Evolutionary conservation across 2,113 vertebrate genomes (phyloP).

Genomic region (Plectropomus leopardus): DNA sequence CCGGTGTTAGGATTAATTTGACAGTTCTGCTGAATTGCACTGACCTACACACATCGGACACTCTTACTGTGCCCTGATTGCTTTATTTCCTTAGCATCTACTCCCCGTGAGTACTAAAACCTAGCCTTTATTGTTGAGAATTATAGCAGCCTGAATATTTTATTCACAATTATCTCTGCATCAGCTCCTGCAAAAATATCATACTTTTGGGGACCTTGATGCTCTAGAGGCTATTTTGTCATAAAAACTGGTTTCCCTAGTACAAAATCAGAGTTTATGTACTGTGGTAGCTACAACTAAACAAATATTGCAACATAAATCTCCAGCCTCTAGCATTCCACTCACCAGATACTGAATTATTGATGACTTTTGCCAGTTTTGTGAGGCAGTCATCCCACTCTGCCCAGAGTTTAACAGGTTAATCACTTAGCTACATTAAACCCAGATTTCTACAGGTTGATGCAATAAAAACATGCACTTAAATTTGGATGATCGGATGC

Average conservation of each 20-base stretch:
- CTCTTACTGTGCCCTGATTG: not conserved
- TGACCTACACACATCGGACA: not conserved
- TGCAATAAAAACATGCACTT: slow-evolving; percentile 43
- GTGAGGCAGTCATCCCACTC: slow-evolving; percentile 28
- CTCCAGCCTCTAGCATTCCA: slow-evolving; percentile 38
- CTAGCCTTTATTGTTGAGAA: slow-evolving; percentile 8
- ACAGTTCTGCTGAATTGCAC: slow-evolving; percentile 22
- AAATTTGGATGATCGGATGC: slow-evolving; percentile 53
- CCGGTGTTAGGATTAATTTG: not conserved
- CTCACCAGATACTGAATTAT: slow-evolving; percentile 57
- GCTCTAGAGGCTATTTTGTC: slow-evolving; percentile 33
- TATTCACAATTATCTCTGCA: slow-evolving; percentile 19
- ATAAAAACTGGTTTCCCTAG: slow-evolving; percentile 40
- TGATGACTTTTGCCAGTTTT: slow-evolving; percentile 48
- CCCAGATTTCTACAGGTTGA: slow-evolving; percentile 50
- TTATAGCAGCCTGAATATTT: slow-evolving; percentile 15
- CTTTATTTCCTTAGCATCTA: not conserved
- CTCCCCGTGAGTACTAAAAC: slow-evolving; percentile 1
- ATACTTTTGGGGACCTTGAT: not conserved
- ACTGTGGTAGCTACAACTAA: slow-evolving; percentile 48
- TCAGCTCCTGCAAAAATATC: not conserved
- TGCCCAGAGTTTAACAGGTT: slow-evolving; percentile 54
- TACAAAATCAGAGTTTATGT: slow-evolving; percentile 54
- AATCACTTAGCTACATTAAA: slow-evolving; percentile 35
- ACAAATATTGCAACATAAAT: slow-evolving; percentile 55